These are phyloP conservation scores for Microplitis demolitor DNA, from an alignment of 1,140 invertebrate species.

Conservation along the genomic window DNA sequence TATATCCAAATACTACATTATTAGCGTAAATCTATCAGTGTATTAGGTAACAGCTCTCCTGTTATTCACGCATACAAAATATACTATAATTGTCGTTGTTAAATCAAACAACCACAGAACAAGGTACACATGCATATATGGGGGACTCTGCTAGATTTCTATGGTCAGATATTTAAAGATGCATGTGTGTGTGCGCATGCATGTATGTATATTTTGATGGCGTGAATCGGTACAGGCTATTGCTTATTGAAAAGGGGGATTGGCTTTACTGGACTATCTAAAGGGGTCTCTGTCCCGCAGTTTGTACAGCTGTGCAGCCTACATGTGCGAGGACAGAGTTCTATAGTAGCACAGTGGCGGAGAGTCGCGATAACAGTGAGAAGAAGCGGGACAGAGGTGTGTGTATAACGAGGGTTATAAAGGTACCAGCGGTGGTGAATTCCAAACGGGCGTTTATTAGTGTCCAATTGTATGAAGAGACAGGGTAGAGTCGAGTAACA, in stretches of 20 bases:
- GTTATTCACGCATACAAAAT: background rate
- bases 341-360: too few species aligned
- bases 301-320: background rate
- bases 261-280: background rate
- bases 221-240: background rate
- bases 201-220: background rate
- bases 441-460: slow-evolving; percentile 52
- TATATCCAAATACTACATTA: background rate
- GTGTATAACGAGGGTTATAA: background rate
- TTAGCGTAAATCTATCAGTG: background rate
- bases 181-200: too few species aligned
- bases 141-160: background rate
- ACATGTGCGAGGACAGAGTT: too few species aligned
- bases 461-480: slow-evolving; percentile 56
- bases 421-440: slow-evolving; percentile 1
- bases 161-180: too few species aligned
- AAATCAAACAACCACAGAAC: slow-evolving; percentile 11
- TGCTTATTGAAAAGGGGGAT: background rate
- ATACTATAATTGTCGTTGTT: slow-evolving; percentile 26
- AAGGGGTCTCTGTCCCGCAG: background rate
- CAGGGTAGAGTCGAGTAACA: slow-evolving; percentile 4
- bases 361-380: too few species aligned
- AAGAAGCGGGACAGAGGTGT: background rate
- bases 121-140: background rate
- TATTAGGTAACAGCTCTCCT: background rate